Base-by-base conservation (phyloP, 2,888 invertebrate species). In the Agrochola circellaris region DNA sequence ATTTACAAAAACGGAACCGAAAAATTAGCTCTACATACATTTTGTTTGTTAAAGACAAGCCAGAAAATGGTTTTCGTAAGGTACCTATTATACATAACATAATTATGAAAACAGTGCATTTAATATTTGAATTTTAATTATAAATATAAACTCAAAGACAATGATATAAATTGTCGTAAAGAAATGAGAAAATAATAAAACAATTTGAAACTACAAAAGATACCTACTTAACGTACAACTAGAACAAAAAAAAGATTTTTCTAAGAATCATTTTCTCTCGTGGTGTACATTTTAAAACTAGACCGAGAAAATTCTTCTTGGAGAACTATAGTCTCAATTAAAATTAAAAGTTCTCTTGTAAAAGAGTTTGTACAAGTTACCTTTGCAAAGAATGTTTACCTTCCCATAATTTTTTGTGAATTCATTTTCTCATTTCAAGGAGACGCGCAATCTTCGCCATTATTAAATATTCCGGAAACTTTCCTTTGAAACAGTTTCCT, bases 1-100 rank as follows among this genome's bases (percentile, higher is more conserved):
- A 76, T 76, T 60, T 45, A 54, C 45, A 20, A 66, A 76, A 60
- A n/a, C 34, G 20, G 15, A 64, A 75, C 54, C 38, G 11, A 58
- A 20, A 60, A 34, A 58, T 58, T 42, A 23, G 30, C 5, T n/a
- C 45, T 38, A 20, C 15, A 7, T 34, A n/a, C n/a, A 38, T 38
- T 30, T 13, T 62, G 20, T 62, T 77, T 77, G 42, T 54, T 15
- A 1, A 61, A 30, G 20, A 30, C 61, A 62, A 61, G 26, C 20
- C 30, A 7, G 20, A 34, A 11, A 15, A 34, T n/a, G 15, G 13
- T 56, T 56, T 45, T n/a, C 56, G 20, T 42, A 7, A 7, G 7
- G 26, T 42, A 42, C 42, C 42, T 42, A 42, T 9, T 42, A 42
- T 42, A 42, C 42, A 42, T 42, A 42, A 42, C 9, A 3, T 51